Percentiles rank a stretch among this genome's conserved stretches.
phyloP scores from a whole-genome alignment of 1,140 invertebrate genomes.

The Mamestra configurata region DNA sequence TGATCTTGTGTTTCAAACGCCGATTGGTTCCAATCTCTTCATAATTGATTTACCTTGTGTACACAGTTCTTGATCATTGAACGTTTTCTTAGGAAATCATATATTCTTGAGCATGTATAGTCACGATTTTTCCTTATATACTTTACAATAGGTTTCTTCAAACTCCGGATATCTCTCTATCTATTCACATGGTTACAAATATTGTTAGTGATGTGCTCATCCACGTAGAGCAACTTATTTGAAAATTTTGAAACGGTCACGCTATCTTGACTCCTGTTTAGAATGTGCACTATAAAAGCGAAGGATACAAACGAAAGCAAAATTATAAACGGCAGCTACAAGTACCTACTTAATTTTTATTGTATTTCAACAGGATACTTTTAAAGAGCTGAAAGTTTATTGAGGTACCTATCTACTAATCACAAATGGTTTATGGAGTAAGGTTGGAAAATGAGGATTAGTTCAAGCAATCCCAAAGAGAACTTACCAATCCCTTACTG shows the following conservation, averaged over 20 bases:
- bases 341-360: background rate
- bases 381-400: no score
- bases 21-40: conserved; percentile 24
- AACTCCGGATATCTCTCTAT: background rate
- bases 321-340: background rate
- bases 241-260: conserved; percentile 19
- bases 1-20: background rate
- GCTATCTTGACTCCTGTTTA: conserved; percentile 15
- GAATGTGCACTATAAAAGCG: conserved; percentile 12
- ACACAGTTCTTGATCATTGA: conserved; percentile 6
- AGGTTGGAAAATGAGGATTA: no score
- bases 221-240: conserved; percentile 17
- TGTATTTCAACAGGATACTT: background rate
- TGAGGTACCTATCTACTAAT: no score
- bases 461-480: no score
- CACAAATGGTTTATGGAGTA: no score
- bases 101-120: background rate
- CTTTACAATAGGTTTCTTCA: background rate
- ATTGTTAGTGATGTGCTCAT: background rate
- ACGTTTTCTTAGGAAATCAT: conserved; percentile 4
- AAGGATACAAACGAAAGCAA: conserved; percentile 17
- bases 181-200: conserved; percentile 16
- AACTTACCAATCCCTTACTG: no score
- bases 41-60: conserved; percentile 34
- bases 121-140: conserved; percentile 30